phyloP scores from a whole-genome alignment of 1,140 invertebrate species.

The Zaprionus taronus region DNA sequence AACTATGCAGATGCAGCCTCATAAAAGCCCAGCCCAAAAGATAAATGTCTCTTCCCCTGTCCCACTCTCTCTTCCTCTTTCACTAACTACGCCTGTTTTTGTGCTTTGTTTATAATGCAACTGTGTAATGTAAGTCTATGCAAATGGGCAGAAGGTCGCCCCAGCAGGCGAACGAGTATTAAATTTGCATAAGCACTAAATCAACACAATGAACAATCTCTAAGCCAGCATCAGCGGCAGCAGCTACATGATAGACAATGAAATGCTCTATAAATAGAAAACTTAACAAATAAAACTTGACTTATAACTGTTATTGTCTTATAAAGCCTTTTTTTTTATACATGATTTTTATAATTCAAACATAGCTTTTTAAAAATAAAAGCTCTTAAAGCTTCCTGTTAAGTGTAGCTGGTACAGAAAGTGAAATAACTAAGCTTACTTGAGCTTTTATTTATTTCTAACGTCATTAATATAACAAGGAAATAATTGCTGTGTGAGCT shows the following conservation, averaged over 20 bases:
- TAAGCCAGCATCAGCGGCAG: constrained; percentile 30
- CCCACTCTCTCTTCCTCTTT: constrained; percentile 7
- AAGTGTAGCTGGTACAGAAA: background rate
- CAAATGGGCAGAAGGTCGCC: constrained; percentile 48
- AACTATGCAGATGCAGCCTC: constrained; percentile 40
- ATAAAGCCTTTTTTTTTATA: background rate
- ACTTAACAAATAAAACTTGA: no score
- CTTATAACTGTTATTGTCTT: background rate
- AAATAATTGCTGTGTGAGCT: background rate
- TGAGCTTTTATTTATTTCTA: background rate
- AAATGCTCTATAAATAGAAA: constrained; percentile 16
- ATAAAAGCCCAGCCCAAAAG: constrained; percentile 35
- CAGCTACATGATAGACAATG: constrained; percentile 9
- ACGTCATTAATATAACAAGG: background rate
- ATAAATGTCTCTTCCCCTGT: constrained; percentile 21
- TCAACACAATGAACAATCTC: constrained; percentile 70
- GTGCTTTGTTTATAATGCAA: constrained; percentile 75
- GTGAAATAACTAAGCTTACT: background rate
- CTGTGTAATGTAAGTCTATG: constrained; percentile 77
- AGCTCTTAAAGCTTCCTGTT: background rate
- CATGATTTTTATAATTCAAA: no score
- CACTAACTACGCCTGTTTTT: constrained; percentile 21
- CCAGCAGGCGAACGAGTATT: constrained; percentile 65
- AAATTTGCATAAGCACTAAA: constrained; percentile 83
- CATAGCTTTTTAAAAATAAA: no score